Percentiles rank a stretch among this genome's conserved stretches.
Evolutionary conservation across 2,797 vertebrate species (phyloP).

Genomic region (Pseudocheirus occidentalis): DNA sequence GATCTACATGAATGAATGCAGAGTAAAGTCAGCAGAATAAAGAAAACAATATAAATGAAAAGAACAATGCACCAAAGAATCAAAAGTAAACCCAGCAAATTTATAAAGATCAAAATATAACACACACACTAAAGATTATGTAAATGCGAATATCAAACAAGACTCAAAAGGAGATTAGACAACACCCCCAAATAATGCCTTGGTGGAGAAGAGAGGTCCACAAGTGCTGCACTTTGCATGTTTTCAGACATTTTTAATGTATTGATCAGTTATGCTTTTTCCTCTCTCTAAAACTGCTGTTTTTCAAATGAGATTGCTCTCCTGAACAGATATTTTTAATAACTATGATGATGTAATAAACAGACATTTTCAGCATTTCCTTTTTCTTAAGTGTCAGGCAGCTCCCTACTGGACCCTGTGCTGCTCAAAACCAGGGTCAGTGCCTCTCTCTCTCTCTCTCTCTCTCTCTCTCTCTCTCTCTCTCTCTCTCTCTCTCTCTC

Average conservation of each 20-base stretch:
- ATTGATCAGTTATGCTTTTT: neutral
- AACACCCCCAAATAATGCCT: neutral
- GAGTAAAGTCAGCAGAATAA: neutral
- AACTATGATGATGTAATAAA: neutral
- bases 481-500: no score
- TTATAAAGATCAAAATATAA: neutral
- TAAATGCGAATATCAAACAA: no score
- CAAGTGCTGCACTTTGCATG: neutral
- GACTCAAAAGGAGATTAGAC: neutral
- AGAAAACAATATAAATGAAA: neutral
- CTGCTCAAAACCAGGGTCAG: neutral
- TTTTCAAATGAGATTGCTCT: neutral
- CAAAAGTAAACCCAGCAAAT: neutral
- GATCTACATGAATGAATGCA: neutral
- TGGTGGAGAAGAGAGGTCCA: neutral
- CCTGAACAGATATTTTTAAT: neutral
- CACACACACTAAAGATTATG: no score
- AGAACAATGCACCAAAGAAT: neutral
- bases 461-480: no score
- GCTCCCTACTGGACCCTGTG: neutral
- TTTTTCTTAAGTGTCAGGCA: neutral
- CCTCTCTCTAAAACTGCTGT: neutral
- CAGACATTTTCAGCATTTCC: neutral
- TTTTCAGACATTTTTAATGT: neutral
- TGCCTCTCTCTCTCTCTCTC: neutral